Evolutionary conservation across 2,888 invertebrate genomes (phyloP), one percentile per base, ranked within the genome.

Genomic region (Erebia palarica): DNA sequence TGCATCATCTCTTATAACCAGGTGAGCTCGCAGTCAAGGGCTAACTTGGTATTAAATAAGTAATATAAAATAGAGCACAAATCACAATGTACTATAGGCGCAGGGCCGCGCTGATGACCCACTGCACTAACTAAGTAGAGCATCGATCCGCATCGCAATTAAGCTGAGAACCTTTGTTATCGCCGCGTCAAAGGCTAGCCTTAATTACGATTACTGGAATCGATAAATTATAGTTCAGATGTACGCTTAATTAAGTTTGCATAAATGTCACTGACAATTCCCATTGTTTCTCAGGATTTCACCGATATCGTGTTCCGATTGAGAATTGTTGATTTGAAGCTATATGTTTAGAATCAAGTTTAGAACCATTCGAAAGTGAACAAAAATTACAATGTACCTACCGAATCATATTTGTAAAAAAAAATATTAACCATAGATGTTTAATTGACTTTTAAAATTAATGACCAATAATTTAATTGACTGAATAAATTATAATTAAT

Each of bases 121-220:
- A 91, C 83, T 87, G 82, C 83, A 83, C 85, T 89, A 91, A 91
- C 91, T 90, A 85, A 85, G 86, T 91, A 79, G 92, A 84, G 84
- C 90, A 91, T 92, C 91, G 81, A 82, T 84, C 82, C 81, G 83
- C 86, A 85, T 84, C 82, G 86, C 85, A 91, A 91, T 91, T 91
- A 91, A 89, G 75, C 74, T 63, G 68, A 71, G 74, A 65, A 73
- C 79, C 78, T 78, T 77, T 78, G 78, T 78, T 78, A 78, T 78
- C 78, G 76, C 75, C 69, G 73, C 77, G 78, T 78, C 78, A 78
- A 76, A 77, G 77, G 76, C 75, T 77, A 76, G 68, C 71, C 77
- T 78, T 78, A 78, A 78, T 78, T 78, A 77, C 78, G 77, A 76
- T 77, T 75, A 75, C 71, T 72, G 68, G 73, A 76, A 75, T 76